These are phyloP conservation scores for Scaptomyza tumidula DNA, from an alignment of 2,888 invertebrate species.

Conservation along the genomic window DNA sequence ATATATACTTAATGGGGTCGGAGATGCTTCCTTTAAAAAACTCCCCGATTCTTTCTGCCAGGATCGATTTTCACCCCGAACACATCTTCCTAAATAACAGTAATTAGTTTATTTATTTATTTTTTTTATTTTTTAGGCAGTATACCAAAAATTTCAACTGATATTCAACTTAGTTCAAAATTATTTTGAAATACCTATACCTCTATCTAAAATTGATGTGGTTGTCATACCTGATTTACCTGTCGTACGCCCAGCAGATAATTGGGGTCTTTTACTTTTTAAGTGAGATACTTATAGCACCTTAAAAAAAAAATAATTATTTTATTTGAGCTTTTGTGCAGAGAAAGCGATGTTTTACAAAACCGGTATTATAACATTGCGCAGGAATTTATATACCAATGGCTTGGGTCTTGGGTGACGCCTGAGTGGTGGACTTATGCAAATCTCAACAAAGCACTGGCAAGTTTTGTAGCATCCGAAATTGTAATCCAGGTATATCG, in stretches of 20 bases:
- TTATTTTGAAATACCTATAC: slow-evolving; percentile 88
- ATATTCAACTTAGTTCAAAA: slow-evolving; percentile 87
- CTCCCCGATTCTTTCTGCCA: too few relatives aligned
- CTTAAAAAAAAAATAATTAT: neutral
- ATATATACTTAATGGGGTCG: too few relatives aligned
- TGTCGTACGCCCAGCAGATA: slow-evolving; percentile 90
- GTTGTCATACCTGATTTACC: slow-evolving; percentile 90
- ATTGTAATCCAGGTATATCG: slow-evolving; percentile 88
- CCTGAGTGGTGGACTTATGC: slow-evolving; percentile 92
- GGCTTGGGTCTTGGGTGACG: slow-evolving; percentile 91
- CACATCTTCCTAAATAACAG: too few relatives aligned
- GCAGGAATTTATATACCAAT: slow-evolving; percentile 91
- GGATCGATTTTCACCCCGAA: too few relatives aligned
- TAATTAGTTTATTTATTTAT: neutral
- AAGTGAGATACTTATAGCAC: slow-evolving; percentile 86
- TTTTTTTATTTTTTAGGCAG: slow-evolving; percentile 85
- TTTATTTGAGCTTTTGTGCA: slow-evolving; percentile 79
- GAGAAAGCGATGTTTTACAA: slow-evolving; percentile 90
- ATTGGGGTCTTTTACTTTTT: slow-evolving; percentile 92
- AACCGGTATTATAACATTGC: slow-evolving; percentile 88
- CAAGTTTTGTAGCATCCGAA: slow-evolving; percentile 90
- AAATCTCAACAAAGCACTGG: slow-evolving; percentile 90
- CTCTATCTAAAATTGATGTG: slow-evolving; percentile 89
- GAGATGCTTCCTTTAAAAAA: too few relatives aligned
- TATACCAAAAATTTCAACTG: slow-evolving; percentile 86